Conservation (phyloP, 2,113 vertebrate genomes). For the Cisticola juncidis region DNA sequence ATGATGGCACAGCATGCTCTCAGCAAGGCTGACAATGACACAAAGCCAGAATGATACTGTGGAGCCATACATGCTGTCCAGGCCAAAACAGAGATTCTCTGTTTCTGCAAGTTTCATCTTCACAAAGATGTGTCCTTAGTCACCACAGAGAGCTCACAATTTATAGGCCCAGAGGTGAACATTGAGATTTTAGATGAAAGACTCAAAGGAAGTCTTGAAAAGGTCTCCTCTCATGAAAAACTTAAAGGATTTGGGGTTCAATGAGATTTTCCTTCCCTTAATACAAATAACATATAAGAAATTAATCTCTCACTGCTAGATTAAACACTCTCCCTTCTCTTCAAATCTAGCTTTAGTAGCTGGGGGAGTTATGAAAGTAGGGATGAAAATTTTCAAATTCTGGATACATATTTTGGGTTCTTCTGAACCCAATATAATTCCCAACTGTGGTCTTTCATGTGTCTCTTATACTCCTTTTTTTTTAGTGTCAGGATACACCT, state of each 20-base stretch:
- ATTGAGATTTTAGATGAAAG: background rate
- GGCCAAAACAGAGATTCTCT: background rate
- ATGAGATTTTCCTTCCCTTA: background rate
- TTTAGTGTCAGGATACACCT: background rate
- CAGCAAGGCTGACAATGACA: background rate
- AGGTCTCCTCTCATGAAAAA: background rate
- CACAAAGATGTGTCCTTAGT: background rate
- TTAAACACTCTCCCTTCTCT: background rate
- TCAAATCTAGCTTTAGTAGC: background rate
- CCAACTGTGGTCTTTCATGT: background rate
- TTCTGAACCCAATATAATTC: background rate
- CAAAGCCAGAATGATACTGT: background rate
- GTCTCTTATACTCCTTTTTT: background rate
- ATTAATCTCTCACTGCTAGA: background rate
- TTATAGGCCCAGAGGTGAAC: background rate
- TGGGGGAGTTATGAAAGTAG: background rate
- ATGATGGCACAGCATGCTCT: background rate
- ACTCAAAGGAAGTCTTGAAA: background rate
- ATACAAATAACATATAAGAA: background rate
- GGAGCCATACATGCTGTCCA: background rate
- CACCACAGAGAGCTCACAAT: background rate
- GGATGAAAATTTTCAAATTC: background rate
- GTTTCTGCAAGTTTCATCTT: background rate
- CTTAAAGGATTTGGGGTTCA: background rate
- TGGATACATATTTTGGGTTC: background rate